Conservation (phyloP, 2,113 vertebrate species). For the Trochalopteron elliotii region DNA sequence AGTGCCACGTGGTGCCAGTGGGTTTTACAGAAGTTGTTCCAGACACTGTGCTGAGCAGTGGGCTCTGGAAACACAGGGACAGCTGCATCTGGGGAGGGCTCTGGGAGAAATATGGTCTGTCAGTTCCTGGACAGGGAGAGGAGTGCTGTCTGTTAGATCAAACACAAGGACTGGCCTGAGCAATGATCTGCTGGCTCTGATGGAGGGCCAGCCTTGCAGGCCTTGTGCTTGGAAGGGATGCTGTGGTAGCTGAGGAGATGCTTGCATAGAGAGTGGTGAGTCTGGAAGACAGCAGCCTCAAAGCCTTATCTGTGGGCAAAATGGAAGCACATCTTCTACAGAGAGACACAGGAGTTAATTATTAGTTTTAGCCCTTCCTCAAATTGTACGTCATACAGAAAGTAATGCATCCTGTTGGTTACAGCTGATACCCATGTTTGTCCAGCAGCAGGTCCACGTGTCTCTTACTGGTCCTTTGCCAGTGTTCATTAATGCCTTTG, state of each 20-base stretch:
- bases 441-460: neutral
- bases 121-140: neutral
- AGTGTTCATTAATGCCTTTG: neutral
- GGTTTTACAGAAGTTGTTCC: neutral
- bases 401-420: neutral
- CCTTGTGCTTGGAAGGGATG: neutral
- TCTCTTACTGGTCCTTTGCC: neutral
- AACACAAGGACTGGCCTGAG: neutral
- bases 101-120: neutral
- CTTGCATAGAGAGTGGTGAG: neutral
- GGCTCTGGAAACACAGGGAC: neutral
- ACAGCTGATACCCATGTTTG: neutral
- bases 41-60: neutral
- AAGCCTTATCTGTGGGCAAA: neutral
- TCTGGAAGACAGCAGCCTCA: neutral
- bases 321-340: neutral
- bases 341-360: neutral
- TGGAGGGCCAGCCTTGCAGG: neutral
- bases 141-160: neutral
- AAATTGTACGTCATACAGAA: neutral
- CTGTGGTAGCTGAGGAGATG: neutral
- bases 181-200: neutral
- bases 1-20: neutral
- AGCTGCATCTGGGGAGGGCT: neutral
- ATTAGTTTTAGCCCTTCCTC: neutral